phyloP scores from a whole-genome alignment of 2,888 invertebrate species.

The Agrotis exclamationis region DNA sequence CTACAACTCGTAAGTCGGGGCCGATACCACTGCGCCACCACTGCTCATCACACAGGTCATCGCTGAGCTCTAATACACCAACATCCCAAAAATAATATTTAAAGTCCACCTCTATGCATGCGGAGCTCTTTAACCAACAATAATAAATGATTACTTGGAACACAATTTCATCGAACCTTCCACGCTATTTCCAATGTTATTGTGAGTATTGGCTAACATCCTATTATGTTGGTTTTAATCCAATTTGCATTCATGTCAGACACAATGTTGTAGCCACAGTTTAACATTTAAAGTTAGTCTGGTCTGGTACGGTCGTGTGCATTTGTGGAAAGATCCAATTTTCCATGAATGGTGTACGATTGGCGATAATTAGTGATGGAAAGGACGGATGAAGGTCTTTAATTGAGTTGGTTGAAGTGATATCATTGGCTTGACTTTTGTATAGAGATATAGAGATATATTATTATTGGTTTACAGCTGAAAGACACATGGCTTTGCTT shows the following conservation, averaged over 20 bases:
- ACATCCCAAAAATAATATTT: background rate
- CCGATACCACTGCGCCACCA: too few species aligned
- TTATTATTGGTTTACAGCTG: constrained; percentile 21
- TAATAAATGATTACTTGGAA: too few species aligned
- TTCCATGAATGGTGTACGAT: background rate
- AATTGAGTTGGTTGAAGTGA: constrained; percentile 38
- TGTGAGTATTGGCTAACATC: constrained; percentile 11
- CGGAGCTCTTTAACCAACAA: too few species aligned
- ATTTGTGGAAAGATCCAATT: constrained; percentile 19
- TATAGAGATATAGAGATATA: constrained; percentile 21
- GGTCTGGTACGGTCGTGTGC: background rate
- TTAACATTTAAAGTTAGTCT: constrained; percentile 39
- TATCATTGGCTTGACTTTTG: constrained; percentile 14
- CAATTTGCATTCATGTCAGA: constrained; percentile 41
- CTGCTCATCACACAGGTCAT: too few species aligned
- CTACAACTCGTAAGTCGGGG: too few species aligned
- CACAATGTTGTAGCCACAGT: constrained; percentile 23
- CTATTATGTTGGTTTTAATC: constrained; percentile 19
- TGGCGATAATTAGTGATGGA: constrained; percentile 19
- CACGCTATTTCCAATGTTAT: constrained; percentile 12
- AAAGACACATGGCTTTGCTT: background rate
- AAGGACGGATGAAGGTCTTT: constrained; percentile 17
- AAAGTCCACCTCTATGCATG: too few species aligned
- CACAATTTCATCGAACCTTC: constrained; percentile 1
- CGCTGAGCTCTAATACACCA: background rate